Percentiles rank a stretch among this genome's conserved stretches.
These are phyloP conservation scores for Parasteatoda tepidariorum DNA, from an alignment of 1,140 invertebrate genomes.

Conservation along the genomic window DNA sequence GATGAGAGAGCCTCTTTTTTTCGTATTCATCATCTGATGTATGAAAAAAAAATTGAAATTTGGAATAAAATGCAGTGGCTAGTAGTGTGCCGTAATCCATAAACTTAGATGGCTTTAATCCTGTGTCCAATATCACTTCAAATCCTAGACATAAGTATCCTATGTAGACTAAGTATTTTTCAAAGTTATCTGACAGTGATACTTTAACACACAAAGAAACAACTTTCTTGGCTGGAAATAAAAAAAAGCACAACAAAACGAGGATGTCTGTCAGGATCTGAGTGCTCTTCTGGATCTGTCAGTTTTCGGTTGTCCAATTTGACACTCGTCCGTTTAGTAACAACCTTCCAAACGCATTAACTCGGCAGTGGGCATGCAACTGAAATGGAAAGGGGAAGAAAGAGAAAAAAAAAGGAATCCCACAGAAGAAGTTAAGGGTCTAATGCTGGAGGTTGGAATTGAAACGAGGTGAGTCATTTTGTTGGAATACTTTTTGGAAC, in stretches of 20 bases:
- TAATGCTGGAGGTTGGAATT: neutral
- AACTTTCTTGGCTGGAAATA: too few species aligned
- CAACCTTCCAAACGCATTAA: slow-evolving; percentile 43
- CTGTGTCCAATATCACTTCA: too few species aligned
- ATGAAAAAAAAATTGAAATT: too few species aligned
- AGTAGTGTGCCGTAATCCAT: too few species aligned
- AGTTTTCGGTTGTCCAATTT: slow-evolving; percentile 41
- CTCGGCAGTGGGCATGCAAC: slow-evolving; percentile 1
- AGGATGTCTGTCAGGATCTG: slow-evolving; percentile 5
- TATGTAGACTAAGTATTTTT: too few species aligned
- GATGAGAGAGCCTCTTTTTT: too few species aligned
- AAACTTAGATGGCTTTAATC: too few species aligned
- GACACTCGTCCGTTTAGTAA: slow-evolving; percentile 4
- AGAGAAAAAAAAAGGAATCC: slow-evolving; percentile 5
- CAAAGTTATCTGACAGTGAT: too few species aligned
- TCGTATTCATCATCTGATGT: too few species aligned
- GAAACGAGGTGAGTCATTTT: slow-evolving; percentile 13
- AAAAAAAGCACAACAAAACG: neutral
- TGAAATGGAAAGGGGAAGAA: neutral
- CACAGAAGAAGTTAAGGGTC: slow-evolving; percentile 19
- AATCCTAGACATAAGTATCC: too few species aligned
- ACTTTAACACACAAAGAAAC: too few species aligned
- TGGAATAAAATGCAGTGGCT: too few species aligned
- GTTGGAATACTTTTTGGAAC: neutral
- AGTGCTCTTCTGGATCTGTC: neutral